phyloP scores from a whole-genome alignment of 2,113 vertebrate species.

The Vidua chalybeata region DNA sequence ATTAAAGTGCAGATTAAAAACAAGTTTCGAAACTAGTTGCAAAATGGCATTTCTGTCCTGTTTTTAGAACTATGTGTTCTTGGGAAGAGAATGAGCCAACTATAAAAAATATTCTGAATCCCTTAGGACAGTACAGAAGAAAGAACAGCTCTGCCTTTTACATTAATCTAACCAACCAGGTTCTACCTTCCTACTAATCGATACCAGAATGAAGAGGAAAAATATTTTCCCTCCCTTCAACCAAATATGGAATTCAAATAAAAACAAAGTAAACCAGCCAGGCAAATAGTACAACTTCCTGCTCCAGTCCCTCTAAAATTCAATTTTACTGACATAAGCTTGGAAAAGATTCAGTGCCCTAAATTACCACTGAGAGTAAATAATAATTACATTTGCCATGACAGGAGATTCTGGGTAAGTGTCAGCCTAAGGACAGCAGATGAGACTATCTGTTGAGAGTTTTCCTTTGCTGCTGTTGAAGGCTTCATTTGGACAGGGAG shows the following conservation, averaged over 20 bases:
- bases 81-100: background rate
- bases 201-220: conserved; percentile 2
- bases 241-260: conserved; percentile 33
- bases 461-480: background rate
- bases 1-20: conserved; percentile 2
- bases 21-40: conserved; percentile 22
- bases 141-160: background rate
- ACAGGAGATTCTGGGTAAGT: conserved; percentile 13
- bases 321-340: conserved; percentile 20
- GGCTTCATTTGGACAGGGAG: background rate
- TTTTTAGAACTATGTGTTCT: background rate
- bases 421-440: conserved; percentile 49
- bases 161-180: background rate
- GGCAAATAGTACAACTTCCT: conserved; percentile 46
- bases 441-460: background rate
- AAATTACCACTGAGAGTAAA: conserved; percentile 46
- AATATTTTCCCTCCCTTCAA: conserved; percentile 14
- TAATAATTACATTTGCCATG: conserved; percentile 30
- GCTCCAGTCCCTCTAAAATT: background rate
- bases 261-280: conserved; percentile 25
- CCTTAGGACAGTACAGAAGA: background rate
- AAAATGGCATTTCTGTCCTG: conserved; percentile 36
- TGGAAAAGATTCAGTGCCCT: conserved; percentile 38
- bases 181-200: background rate
- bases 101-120: background rate